These are phyloP conservation scores for Periophthalmus modestus DNA, from an alignment of 2,113 vertebrate species.

Conservation along the genomic window DNA sequence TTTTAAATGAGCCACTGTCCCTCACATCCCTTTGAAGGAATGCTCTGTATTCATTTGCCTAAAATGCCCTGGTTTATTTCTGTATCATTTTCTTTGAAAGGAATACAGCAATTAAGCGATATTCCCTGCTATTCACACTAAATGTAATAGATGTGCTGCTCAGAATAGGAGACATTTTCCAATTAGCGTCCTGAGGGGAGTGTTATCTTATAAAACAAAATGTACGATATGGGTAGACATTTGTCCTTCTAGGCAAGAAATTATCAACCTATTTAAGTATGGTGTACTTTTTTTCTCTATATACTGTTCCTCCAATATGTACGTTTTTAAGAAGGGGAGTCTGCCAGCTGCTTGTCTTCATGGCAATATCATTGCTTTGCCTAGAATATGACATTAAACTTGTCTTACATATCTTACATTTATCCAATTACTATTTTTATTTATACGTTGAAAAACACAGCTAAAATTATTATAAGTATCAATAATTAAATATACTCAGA, in stretches of 20 bases:
- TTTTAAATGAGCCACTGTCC: constrained; percentile 34
- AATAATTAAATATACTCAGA: too few species aligned
- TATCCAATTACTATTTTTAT: too few species aligned
- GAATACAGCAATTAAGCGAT: constrained; percentile 30
- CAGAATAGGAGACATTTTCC: constrained; percentile 41
- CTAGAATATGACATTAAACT: too few species aligned
- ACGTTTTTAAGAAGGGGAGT: too few species aligned
- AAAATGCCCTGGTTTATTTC: constrained; percentile 45
- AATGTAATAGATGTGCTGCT: constrained; percentile 33
- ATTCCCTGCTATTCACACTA: constrained; percentile 28
- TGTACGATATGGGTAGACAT: neutral
- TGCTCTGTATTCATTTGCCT: constrained; percentile 53
- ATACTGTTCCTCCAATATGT: too few species aligned
- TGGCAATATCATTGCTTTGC: too few species aligned
- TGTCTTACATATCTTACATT: too few species aligned
- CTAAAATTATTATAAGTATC: too few species aligned
- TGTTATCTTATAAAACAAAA: constrained; percentile 16
- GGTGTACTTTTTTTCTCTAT: neutral
- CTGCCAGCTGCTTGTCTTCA: too few species aligned
- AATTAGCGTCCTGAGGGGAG: constrained; percentile 27
- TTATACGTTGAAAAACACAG: too few species aligned
- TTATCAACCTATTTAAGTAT: neutral
- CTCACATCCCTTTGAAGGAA: constrained; percentile 16
- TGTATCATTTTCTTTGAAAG: constrained; percentile 33
- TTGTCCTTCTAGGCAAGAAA: neutral